Base-by-base conservation (phyloP, 2,888 invertebrate species). In the Nomada flava region DNA sequence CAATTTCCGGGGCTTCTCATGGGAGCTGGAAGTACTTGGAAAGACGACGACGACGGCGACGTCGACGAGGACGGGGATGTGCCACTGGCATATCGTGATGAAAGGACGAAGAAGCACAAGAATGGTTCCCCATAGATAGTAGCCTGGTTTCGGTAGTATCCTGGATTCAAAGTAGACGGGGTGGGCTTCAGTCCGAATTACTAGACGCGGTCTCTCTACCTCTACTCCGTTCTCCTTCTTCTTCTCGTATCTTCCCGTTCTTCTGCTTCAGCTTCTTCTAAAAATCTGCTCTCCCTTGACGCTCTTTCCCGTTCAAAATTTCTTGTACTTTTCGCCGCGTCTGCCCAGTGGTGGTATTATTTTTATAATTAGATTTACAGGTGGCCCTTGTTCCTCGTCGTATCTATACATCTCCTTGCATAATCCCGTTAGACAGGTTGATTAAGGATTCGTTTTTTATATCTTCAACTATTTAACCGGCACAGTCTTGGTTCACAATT, bases 1-100 rank as follows among this genome's bases (percentile, higher is more conserved):
- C 92, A 92, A 92, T 92, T 92, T 92, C 90, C 90, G 89, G 89
- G 70, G 69, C 81, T 90, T 86, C 88, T 86, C 84, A 71, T 81
- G 72, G 72, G 82, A 82, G 81, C 71, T 60, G 70, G 74, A 83
- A 71, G 76, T 36, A 79, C 74, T 73, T 67, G 68, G 73, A 29
- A 29, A 73, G 76, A 82, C 76, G 73, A 68, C 71, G 68, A 68
- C 72, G 77, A 76, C 79, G 69, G 64, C 78, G 67, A 74, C 69
- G 81, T 63, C 68, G 78, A 68, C 70, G 79, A 63, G 64, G 69
- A 82, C 67, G 76, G 71, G 72, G 76, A 85, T 79, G 80, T 76
- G 84, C 70, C 68, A 63, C 47, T 69, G 80, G 84, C 88, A 88
- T 88, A 84, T 85, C 86, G 77, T 74, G 73, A 76, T 78, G 82